phyloP scores from a whole-genome alignment of 2,888 invertebrate species.

The Tenthredo notha region DNA sequence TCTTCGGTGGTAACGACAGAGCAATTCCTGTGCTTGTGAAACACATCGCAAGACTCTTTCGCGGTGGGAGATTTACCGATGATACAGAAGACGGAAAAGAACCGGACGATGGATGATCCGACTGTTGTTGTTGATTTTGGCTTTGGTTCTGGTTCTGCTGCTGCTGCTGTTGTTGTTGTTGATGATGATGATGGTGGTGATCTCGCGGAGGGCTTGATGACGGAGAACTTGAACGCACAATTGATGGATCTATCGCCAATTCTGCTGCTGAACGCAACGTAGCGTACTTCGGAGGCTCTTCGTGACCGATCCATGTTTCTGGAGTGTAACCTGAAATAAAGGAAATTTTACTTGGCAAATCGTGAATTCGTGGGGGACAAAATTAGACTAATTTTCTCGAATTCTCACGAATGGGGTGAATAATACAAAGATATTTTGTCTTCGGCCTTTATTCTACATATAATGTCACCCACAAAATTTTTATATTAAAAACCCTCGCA shows the following conservation, averaged over 20 bases:
- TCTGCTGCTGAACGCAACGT: slow-evolving; percentile 81
- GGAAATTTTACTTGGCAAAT: background rate
- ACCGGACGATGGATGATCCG: slow-evolving; percentile 61
- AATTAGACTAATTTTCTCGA: background rate
- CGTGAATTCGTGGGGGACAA: background rate
- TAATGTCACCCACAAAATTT: too few relatives aligned
- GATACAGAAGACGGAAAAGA: slow-evolving; percentile 60
- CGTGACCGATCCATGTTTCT: slow-evolving; percentile 76
- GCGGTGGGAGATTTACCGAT: slow-evolving; percentile 67
- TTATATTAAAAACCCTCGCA: too few relatives aligned
- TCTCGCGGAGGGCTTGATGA: slow-evolving; percentile 57
- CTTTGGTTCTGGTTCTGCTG: slow-evolving; percentile 54
- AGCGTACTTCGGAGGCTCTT: slow-evolving; percentile 80
- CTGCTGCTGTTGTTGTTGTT: slow-evolving; percentile 57
- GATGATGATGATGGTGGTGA: slow-evolving; percentile 58
- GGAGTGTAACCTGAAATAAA: slow-evolving; percentile 73
- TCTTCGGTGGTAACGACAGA: slow-evolving; percentile 91
- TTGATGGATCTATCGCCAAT: slow-evolving; percentile 72
- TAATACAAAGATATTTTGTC: too few relatives aligned
- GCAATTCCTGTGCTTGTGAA: slow-evolving; percentile 93
- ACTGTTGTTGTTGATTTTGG: slow-evolving; percentile 53
- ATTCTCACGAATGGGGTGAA: too few relatives aligned
- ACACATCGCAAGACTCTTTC: slow-evolving; percentile 90
- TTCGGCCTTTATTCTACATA: too few relatives aligned
- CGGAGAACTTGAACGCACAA: slow-evolving; percentile 57